Conservation (phyloP, 2,113 vertebrate species). For the Halcyon senegalensis region DNA sequence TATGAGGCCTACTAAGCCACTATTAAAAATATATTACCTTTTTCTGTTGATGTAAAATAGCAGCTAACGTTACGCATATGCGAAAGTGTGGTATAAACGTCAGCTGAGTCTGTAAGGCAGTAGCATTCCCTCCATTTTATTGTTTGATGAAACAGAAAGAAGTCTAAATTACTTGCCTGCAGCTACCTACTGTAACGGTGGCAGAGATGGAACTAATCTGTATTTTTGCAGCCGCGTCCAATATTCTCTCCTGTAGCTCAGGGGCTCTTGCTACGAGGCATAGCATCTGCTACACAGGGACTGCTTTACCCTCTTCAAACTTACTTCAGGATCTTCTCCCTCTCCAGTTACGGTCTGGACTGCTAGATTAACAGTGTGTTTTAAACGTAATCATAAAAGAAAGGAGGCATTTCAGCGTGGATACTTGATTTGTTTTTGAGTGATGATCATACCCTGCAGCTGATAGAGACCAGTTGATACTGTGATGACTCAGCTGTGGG, state of each 20-base stretch:
- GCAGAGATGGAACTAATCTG: constrained; percentile 25
- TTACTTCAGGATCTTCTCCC: not conserved
- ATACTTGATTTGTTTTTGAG: not conserved
- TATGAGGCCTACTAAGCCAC: constrained; percentile 27
- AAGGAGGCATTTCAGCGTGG: not conserved
- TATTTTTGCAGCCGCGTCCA: constrained; percentile 8
- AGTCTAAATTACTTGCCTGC: constrained; percentile 40
- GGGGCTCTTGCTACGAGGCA: not conserved
- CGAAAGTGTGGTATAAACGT: not conserved
- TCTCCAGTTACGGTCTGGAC: not conserved
- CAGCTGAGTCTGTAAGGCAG: constrained; percentile 11
- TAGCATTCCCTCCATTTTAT: constrained; percentile 39
- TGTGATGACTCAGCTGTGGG: constrained; percentile 56
- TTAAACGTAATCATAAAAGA: not conserved
- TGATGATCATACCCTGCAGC: not conserved
- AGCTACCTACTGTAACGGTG: not conserved
- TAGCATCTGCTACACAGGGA: not conserved
- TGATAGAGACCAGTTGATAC: constrained; percentile 41
- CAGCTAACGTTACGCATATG: not conserved
- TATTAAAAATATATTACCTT: constrained; percentile 30
- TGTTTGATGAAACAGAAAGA: constrained; percentile 55
- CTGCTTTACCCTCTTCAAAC: not conserved
- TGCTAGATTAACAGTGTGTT: not conserved
- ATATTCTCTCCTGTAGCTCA: not conserved
- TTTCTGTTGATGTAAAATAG: constrained; percentile 14